These are phyloP conservation scores for Orthosia gothica DNA, from an alignment of 2,888 invertebrate genomes.

Conservation along the genomic window DNA sequence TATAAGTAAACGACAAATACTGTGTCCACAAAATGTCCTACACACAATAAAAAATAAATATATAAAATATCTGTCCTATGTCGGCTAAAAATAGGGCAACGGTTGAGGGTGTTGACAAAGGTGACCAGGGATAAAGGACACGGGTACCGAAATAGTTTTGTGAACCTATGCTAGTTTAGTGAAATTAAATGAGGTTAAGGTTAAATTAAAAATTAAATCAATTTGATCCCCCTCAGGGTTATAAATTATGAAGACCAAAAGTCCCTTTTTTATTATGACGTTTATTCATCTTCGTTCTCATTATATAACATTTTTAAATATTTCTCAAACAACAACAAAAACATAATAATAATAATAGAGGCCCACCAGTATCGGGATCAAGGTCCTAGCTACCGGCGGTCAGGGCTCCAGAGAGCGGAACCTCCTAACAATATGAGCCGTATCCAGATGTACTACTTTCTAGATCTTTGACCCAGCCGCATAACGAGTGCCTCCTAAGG, in stretches of 20 bases:
- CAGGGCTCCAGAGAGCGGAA: too few species aligned
- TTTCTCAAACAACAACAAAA: too few species aligned
- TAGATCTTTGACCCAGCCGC: too few species aligned
- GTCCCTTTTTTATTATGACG: background rate
- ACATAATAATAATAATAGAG: too few species aligned
- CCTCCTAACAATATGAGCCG: too few species aligned
- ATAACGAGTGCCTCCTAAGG: too few species aligned
- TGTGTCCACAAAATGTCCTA: constrained; percentile 52
- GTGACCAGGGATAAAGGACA: constrained; percentile 45
- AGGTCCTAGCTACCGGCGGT: too few species aligned
- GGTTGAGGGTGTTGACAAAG: constrained; percentile 44
- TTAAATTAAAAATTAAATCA: constrained; percentile 9
- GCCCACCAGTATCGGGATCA: too few species aligned
- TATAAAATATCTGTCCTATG: constrained; percentile 20
- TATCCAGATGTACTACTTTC: too few species aligned
- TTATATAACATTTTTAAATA: too few species aligned
- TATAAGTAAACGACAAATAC: constrained; percentile 66
- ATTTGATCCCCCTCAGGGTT: background rate
- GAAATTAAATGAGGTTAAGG: constrained; percentile 28
- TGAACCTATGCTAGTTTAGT: constrained; percentile 15
- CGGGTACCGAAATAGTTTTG: constrained; percentile 41
- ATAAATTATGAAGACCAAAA: background rate
- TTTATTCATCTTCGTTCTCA: too few species aligned
- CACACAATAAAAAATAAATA: constrained; percentile 44
- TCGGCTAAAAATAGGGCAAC: constrained; percentile 32